Conservation (phyloP, 2,113 vertebrate species). For the Sphyrna mokarran region DNA sequence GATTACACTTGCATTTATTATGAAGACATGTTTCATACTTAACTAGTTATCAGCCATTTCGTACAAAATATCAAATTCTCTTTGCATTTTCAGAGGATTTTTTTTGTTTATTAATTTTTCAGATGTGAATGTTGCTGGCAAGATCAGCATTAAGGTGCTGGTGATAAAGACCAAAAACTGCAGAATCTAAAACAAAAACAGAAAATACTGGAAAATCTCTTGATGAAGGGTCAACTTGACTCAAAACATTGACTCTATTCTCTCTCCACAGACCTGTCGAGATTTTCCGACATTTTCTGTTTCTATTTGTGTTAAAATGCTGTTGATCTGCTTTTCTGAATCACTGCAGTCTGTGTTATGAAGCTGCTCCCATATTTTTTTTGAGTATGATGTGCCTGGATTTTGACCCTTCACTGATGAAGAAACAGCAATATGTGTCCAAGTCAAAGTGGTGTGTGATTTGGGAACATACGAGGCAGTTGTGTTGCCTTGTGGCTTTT, state of each 20-base stretch:
- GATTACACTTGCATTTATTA: neutral
- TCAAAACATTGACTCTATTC: too few relatives aligned
- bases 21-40: neutral
- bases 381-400: neutral
- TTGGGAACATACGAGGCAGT: neutral
- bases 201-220: too few relatives aligned
- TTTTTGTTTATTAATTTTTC: neutral
- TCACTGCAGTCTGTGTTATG: neutral
- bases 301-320: too few relatives aligned
- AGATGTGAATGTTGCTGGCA: neutral
- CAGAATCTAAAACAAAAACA: too few relatives aligned
- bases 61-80: neutral
- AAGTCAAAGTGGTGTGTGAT: neutral
- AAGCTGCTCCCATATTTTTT: neutral
- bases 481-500: neutral
- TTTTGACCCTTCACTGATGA: neutral
- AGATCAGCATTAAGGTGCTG: neutral
- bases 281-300: too few relatives aligned
- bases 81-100: neutral
- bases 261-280: too few relatives aligned
- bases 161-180: too few relatives aligned
- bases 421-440: neutral
- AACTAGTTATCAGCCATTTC: neutral
- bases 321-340: too few relatives aligned
- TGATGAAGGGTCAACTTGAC: too few relatives aligned